Conservation (phyloP, 1,140 invertebrate species). For the Cotesia glomerata region DNA sequence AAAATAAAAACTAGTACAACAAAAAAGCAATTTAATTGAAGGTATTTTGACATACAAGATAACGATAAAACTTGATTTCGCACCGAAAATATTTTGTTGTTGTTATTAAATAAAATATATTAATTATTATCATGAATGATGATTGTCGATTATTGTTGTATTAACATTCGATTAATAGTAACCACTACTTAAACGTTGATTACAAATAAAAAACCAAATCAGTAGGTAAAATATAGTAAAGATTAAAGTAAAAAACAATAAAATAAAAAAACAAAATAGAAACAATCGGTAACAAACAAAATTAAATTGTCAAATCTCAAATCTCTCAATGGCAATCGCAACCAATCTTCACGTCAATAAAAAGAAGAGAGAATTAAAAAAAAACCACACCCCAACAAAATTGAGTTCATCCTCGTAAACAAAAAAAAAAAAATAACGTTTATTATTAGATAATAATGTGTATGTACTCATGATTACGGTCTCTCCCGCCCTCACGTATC, state of each 20-base stretch:
- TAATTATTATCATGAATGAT: not conserved
- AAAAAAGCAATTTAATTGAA: not conserved
- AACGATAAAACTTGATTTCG: too few relatives aligned
- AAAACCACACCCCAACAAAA: constrained; percentile 56
- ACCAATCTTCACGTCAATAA: constrained; percentile 39
- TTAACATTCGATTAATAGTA: constrained; percentile 19
- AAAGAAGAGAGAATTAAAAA: constrained; percentile 55
- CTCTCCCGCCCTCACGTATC: constrained; percentile 47
- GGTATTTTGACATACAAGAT: not conserved
- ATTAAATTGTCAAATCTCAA: constrained; percentile 50
- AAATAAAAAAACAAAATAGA: constrained; percentile 46
- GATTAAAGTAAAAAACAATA: constrained; percentile 43
- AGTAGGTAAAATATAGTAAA: constrained; percentile 50
- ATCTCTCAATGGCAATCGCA: constrained; percentile 37
- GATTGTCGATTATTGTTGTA: constrained; percentile 3
- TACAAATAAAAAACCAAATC: constrained; percentile 48
- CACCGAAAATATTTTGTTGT: not conserved
- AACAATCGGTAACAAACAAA: constrained; percentile 60
- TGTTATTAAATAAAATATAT: constrained; percentile 18
- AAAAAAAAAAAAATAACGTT: constrained; percentile 36
- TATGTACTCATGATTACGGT: constrained; percentile 59
- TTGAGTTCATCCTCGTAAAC: constrained; percentile 44
- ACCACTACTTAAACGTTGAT: constrained; percentile 48
- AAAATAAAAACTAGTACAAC: not conserved
- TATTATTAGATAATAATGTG: constrained; percentile 38